Evolutionary conservation across 2,113 vertebrate species (phyloP), one percentile per base, ranked within the genome.

Genomic region (Apaloderma vittatum): DNA sequence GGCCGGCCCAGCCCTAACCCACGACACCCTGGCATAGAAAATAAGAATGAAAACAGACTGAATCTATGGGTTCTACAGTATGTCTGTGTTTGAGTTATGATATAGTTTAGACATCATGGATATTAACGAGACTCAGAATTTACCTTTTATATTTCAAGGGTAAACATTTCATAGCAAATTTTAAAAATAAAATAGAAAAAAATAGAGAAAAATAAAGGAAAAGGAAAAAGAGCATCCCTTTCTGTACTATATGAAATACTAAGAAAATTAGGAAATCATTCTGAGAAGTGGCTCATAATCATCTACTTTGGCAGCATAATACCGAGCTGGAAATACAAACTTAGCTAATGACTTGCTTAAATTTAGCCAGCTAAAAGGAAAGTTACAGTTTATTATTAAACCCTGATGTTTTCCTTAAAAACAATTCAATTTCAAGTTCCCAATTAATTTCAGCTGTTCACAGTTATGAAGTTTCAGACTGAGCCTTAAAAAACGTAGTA

Each of bases 201-300:
- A 14, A 52, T 14, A 48, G 20, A 30, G 20, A 22, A 12, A n/a
- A 9, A 29, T 7, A 67, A 67, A 45, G 29, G 21, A n/a, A 68
- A 12, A 43, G 3, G 29, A 3, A 36, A 11, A 52, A 27, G 10
- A 18, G 30, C 0, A 2, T 4, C 1, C 3, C 6, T 1, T 3
- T 68, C 6, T 29, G 1, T 18, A 52, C 52, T 58, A 23, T 27
- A 55, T 40, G 26, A 75, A 88, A 62, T 43, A 12, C 2, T 22
- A 82, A 61, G 19, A 72, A 78, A 83, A 83, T 66, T 87, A 21
- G 5, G 45, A 77, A 83, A 45, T 0, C 6, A 32, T 8, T 67
- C 81, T 84, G 67, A 84, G 34, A 85, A 68, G 5, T 9, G 52
- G 74, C 21, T 51, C 14, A 37, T 52, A 71, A 49, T 55, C 19